Base-by-base conservation (phyloP, 2,888 invertebrate species). In the Meiosimyza decipiens region DNA sequence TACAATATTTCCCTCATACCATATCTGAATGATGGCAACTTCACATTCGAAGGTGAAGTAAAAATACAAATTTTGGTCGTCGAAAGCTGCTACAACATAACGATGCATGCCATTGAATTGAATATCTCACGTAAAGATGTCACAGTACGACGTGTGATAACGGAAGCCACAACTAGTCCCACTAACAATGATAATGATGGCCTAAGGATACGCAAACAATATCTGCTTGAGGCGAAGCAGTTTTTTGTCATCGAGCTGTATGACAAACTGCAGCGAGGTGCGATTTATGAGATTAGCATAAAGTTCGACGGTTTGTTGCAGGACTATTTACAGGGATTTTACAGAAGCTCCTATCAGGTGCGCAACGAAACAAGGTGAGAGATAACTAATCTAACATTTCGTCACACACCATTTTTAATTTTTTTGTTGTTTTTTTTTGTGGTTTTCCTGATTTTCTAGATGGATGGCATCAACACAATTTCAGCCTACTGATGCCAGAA, bases 401-500 rank as follows among this genome's bases (percentile, higher is more conserved):
- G 28, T 28, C 28, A 28, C 28, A 28, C 40, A 9, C 40, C 40
- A 9, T 40, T 40, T 6, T 40, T 6, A 9, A 28, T n/a, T 49
- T 40, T 33, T 55, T 55, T 55, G 15, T 47, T 63, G 9, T 54
- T 59, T 16, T 75, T 65, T 28, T 5, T 16, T 49, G 11, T 51
- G 18, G 6, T 16, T 15, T n/a, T 15, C 59, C 6, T 59, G 13
- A 18, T 22, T 22, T 52, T 33, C 16, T 84, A 94, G 94, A 87
- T 94, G 94, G 94, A 90, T 94, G 81, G 94, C 93, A 11, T 91
- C 93, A 0, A 94, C 94, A 4, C 94, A 95, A 87, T 94, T 95
- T 84, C 94, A 95, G 83, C 91, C 94, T 3, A 94, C 94, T 66
- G 94, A 94, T 81, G 94, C 94, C 0, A 89, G 94, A 16, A 90